phyloP scores from a whole-genome alignment of 2,113 vertebrate species.

The Cepphus grylle region DNA sequence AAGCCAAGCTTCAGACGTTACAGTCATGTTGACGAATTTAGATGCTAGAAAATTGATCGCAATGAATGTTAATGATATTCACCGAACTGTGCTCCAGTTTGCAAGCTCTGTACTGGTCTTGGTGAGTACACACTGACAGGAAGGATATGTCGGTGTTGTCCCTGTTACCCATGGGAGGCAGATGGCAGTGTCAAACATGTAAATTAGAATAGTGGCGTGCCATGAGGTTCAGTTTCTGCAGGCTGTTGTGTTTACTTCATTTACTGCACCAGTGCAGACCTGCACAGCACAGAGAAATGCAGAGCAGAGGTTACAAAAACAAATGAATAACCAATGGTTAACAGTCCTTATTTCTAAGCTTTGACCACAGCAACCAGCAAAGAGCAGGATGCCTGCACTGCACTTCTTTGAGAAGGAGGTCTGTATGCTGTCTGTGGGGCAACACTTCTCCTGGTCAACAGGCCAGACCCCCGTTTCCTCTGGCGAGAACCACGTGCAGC shows the following conservation, averaged over 20 bases:
- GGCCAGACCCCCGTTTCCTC: not conserved
- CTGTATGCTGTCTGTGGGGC: not conserved
- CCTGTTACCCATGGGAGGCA: not conserved
- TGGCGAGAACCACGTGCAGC: not conserved
- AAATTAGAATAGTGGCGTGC: not conserved
- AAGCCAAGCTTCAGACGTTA: not conserved
- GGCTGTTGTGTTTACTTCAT: not conserved
- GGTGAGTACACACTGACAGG: accelerated
- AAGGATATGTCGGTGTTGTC: not conserved
- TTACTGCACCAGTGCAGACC: not conserved
- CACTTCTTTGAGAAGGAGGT: not conserved
- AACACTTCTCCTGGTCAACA: not conserved
- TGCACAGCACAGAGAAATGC: not conserved
- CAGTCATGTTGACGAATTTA: not conserved
- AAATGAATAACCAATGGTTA: not conserved
- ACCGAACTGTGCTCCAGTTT: not conserved
- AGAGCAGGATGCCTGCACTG: not conserved
- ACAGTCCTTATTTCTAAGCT: not conserved
- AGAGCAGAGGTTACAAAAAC: not conserved
- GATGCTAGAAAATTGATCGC: not conserved
- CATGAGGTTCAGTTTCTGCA: not conserved
- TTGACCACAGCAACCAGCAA: not conserved
- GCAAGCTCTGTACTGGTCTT: not conserved
- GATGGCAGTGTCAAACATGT: not conserved
- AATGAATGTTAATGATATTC: not conserved